Base-by-base conservation (phyloP, 1,140 invertebrate species). In the Homalodisca vitripennis region DNA sequence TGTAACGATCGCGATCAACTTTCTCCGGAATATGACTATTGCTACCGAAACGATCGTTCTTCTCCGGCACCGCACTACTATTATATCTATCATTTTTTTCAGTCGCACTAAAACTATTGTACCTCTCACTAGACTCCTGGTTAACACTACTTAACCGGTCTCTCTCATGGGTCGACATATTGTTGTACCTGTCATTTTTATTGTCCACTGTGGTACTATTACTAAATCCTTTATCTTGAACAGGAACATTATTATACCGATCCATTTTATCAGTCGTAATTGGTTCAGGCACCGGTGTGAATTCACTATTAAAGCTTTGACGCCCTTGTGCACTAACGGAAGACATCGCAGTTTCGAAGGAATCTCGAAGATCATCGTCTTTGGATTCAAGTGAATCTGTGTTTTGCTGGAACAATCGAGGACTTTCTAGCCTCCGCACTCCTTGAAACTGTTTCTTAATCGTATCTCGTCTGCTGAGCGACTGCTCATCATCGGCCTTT, bases 291-390 rank as follows among this genome's bases (percentile, higher is more conserved):
- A 66, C 41, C 3, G 64, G 41, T 22, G 41, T 26, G 46, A n/a
- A 66, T 17, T 66, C 64, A 66, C 34, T 47, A 64, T 46, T 64
- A 48, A 46, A 66, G 64, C 41, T 66, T n/a, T 46, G 26, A 3
- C 31, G 31, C n/a, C 64, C 64, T 48, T 48, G 34, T 14, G 80
- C 83, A 48, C 76, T 78, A 1, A 83, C 77, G 1, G 84, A 86
- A 70, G 82, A 86, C n/a, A 83, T 79, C 6, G 82, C 84, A 20
- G 84, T 86, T 68, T 86, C 85, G 73, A 85, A 86, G 1, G 85
- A 86, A 57, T 87, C 82, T 68, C 84, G 82, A 31, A 84, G 68
- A 31, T 85, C 83, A 69, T 85, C 84, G 68, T 86, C 83, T 31
- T 80, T 78, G 0, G 83, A 84, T 69, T 86, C 84, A 55, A 85